phyloP scores from a whole-genome alignment of 2,113 vertebrate genomes.

The Phaetusa simplex region DNA sequence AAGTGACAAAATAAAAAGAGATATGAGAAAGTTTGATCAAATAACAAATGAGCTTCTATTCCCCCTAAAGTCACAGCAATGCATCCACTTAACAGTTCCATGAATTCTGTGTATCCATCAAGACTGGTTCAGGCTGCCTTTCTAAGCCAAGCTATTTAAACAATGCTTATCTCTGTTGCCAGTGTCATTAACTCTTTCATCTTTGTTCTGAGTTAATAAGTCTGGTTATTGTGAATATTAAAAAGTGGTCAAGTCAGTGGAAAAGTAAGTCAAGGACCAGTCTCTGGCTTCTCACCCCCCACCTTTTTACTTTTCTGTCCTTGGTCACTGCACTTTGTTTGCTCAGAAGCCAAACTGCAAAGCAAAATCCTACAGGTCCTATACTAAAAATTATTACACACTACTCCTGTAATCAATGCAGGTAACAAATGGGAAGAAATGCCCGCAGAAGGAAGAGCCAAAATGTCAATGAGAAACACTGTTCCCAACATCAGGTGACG shows the following conservation, averaged over 20 bases:
- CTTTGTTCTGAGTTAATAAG: not conserved
- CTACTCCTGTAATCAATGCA: not conserved
- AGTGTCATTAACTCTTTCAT: not conserved
- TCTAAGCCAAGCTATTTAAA: not conserved
- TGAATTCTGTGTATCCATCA: not conserved
- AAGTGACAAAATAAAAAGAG: not conserved
- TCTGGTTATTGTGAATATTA: not conserved
- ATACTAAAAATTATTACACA: not conserved
- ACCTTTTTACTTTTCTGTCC: not conserved
- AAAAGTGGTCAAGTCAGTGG: not conserved
- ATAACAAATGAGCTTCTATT: not conserved
- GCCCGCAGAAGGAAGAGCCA: not conserved
- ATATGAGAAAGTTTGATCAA: not conserved
- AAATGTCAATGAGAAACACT: not conserved
- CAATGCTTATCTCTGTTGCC: not conserved
- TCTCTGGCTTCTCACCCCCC: not conserved
- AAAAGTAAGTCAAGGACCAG: not conserved
- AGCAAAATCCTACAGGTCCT: not conserved
- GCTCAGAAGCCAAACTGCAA: not conserved
- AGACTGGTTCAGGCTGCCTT: not conserved
- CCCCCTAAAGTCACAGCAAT: not conserved
- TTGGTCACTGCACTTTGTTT: not conserved
- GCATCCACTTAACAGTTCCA: not conserved
- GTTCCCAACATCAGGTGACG: not conserved
- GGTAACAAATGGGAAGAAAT: not conserved